phyloP scores from a whole-genome alignment of 2,113 vertebrate genomes.

The Oreochromis tanganicae region DNA sequence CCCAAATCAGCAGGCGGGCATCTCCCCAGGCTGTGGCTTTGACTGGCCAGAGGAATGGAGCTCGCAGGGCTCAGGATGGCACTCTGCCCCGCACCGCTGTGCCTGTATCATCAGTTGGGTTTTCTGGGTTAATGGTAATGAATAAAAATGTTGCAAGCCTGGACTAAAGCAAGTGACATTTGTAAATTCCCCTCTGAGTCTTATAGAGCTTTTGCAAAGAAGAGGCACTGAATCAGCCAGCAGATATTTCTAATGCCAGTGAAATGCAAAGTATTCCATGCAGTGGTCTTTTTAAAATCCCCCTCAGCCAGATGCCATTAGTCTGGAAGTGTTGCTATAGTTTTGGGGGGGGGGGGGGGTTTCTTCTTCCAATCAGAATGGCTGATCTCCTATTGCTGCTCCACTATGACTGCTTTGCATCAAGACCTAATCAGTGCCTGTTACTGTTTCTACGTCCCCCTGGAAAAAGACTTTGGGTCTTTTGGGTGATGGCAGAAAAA shows the following conservation, averaged over 20 bases:
- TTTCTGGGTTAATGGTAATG: conserved; percentile 40
- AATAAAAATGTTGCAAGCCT: conserved; percentile 19
- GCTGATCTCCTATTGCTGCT: neutral
- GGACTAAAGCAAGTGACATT: conserved; percentile 17
- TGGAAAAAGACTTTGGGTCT: neutral
- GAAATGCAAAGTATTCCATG: neutral
- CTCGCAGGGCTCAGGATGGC: conserved; percentile 51
- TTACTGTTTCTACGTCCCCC: neutral
- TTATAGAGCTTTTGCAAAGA: neutral
- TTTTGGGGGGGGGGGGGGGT: too few relatives aligned
- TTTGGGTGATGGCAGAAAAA: conserved; percentile 31
- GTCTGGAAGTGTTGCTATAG: neutral
- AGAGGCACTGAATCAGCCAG: neutral
- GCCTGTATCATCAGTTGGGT: neutral
- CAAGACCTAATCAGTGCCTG: neutral
- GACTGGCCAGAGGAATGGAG: conserved; percentile 26
- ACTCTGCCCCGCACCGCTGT: conserved; percentile 26
- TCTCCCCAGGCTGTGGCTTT: conserved; percentile 49
- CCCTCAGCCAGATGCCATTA: neutral
- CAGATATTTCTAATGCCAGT: neutral
- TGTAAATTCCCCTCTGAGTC: neutral
- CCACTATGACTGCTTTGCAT: conserved; percentile 28
- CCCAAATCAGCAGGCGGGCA: conserved; percentile 54
- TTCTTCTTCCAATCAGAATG: neutral
- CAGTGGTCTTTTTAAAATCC: neutral